A percentile compares a stretch with the other conserved stretches of the same genome.
Conservation (phyloP, 2,797 vertebrate species). For the Heteromormyrus szaboi region DNA sequence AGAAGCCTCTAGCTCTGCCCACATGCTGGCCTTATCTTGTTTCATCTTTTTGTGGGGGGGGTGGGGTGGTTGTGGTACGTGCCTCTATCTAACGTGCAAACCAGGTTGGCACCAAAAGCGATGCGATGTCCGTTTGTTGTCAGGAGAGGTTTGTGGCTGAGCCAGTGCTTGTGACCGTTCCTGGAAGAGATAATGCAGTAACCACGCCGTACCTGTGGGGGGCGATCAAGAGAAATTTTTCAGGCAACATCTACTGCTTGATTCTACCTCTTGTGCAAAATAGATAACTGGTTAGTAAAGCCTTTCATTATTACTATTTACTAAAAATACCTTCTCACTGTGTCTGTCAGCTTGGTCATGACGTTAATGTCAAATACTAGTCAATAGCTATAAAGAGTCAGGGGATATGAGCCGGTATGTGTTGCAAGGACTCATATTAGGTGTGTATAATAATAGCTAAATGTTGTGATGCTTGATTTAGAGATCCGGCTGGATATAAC, state of each 20-base stretch:
- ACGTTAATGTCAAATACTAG: neutral
- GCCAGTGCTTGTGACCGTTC: neutral
- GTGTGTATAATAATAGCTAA: neutral
- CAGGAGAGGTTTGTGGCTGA: neutral
- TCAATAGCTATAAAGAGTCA: neutral
- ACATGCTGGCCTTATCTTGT: slow-evolving; percentile 44
- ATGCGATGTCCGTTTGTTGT: neutral
- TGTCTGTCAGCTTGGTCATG: neutral
- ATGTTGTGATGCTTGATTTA: neutral
- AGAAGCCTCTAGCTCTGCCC: slow-evolving; percentile 72
- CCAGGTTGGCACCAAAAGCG: neutral
- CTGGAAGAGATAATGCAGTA: neutral
- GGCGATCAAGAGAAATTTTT: neutral
- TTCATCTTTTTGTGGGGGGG: neutral
- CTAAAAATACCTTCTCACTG: neutral
- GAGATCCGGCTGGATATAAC: neutral
- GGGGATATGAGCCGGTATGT: neutral
- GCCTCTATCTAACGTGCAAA: neutral
- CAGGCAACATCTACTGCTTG: neutral
- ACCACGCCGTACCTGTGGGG: neutral
- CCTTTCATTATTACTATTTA: neutral
- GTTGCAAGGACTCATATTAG: neutral
- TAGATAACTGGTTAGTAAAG: neutral
- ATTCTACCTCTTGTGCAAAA: neutral
- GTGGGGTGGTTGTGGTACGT: neutral